Evolutionary conservation across 2,113 vertebrate species (phyloP).

Genomic region (Chloroceryle aenea): DNA sequence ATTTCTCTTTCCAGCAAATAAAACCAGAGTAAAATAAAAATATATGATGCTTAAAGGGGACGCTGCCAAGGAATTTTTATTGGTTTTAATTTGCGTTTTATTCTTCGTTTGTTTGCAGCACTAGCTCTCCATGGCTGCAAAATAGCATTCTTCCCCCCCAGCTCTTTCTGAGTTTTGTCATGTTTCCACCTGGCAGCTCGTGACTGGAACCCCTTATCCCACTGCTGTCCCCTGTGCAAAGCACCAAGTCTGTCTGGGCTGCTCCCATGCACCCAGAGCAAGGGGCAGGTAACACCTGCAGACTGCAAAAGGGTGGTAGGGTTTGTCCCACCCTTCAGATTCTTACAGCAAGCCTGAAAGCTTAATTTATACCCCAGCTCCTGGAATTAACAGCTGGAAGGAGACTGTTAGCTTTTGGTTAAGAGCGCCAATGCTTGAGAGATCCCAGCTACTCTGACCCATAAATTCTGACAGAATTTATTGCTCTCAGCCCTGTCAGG

Average conservation of each 20-base stretch:
- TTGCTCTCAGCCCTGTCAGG: fast-evolving
- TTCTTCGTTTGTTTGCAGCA: not conserved
- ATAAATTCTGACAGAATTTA: not conserved
- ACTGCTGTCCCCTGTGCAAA: not conserved
- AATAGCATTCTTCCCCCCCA: not conserved
- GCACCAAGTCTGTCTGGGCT: fast-evolving
- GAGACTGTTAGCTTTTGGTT: not conserved
- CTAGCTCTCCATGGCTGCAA: not conserved
- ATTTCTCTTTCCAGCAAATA: slow-evolving; percentile 55
- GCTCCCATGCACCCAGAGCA: fast-evolving
- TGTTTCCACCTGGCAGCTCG: not conserved
- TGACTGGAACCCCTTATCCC: not conserved
- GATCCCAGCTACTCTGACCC: not conserved
- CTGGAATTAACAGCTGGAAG: not conserved
- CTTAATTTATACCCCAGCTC: not conserved
- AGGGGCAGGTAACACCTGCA: not conserved
- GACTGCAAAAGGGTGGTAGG: fast-evolving
- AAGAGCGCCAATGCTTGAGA: not conserved
- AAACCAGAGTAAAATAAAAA: slow-evolving; percentile 47
- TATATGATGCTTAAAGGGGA: slow-evolving; percentile 59
- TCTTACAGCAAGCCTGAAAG: not conserved
- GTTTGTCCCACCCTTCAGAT: not conserved
- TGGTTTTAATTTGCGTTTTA: slow-evolving; percentile 23
- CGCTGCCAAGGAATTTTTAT: slow-evolving; percentile 44
- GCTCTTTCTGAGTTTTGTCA: not conserved